phyloP scores from a whole-genome alignment of 2,113 vertebrate species.

The Eulemur rufifrons region DNA sequence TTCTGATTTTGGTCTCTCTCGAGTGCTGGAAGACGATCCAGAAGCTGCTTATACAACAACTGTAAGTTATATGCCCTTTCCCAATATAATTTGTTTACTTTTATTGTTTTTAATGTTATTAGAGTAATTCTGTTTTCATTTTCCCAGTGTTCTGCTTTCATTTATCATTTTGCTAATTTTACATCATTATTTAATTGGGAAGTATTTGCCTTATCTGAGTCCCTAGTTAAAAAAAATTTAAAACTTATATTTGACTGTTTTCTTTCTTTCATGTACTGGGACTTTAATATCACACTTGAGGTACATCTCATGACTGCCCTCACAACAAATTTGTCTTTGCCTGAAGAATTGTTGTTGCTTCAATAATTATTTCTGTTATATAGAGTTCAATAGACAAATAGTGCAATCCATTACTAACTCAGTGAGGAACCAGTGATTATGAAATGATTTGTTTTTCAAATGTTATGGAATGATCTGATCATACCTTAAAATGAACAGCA shows the following conservation, averaged over 20 bases:
- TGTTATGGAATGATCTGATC: not conserved
- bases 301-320: not conserved
- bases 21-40: slow-evolving; percentile 89
- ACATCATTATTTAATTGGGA: not conserved
- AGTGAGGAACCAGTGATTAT: not conserved
- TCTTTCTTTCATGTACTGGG: not conserved
- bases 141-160: not conserved
- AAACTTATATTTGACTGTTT: not conserved
- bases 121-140: not conserved
- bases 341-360: not conserved
- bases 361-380: not conserved
- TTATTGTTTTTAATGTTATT: not conserved
- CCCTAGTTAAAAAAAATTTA: not conserved
- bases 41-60: slow-evolving; percentile 90
- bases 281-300: not conserved
- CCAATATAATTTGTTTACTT: not conserved
- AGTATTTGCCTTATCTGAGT: not conserved
- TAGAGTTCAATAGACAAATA: not conserved
- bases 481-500: not conserved
- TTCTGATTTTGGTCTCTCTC: slow-evolving; percentile 88
- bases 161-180: slow-evolving; percentile 13
- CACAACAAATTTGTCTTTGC: not conserved
- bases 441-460: not conserved
- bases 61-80: slow-evolving; percentile 80
- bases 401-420: not conserved